Conservation (phyloP, 2,113 vertebrate genomes). For the Puntigrus tetrazona region DNA sequence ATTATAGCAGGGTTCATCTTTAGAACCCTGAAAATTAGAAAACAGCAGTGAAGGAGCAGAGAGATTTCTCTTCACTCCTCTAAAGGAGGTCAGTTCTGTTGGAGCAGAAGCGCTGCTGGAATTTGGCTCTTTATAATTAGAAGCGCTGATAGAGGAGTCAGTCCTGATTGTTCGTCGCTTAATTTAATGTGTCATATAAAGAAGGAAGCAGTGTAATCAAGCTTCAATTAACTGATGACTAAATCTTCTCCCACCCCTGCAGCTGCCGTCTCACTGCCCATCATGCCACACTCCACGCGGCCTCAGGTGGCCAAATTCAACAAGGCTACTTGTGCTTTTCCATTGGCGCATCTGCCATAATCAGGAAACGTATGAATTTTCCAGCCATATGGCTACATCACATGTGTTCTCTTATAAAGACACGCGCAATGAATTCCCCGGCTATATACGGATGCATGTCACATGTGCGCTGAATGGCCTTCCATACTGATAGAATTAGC, state of each 20-base stretch:
- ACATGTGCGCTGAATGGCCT: constrained; percentile 64
- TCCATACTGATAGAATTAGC: constrained; percentile 75
- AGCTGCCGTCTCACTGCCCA: constrained; percentile 56
- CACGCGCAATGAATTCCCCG: constrained; percentile 69
- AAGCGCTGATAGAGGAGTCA: constrained; percentile 46
- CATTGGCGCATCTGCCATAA: constrained; percentile 39
- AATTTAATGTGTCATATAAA: constrained; percentile 61
- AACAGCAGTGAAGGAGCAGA: neutral
- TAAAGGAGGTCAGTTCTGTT: constrained; percentile 71
- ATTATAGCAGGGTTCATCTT: neutral
- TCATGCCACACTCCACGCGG: neutral
- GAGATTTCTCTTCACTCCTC: constrained; percentile 1
- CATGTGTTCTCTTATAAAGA: constrained; percentile 68
- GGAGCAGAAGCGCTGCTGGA: constrained; percentile 68
- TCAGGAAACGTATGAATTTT: constrained; percentile 51
- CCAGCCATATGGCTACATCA: constrained; percentile 65
- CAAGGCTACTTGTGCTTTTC: constrained; percentile 37
- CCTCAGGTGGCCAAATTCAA: constrained; percentile 41
- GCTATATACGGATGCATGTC: constrained; percentile 69
- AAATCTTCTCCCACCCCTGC: constrained; percentile 67
- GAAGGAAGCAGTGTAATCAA: constrained; percentile 69
- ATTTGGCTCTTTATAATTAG: constrained; percentile 67
- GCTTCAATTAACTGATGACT: constrained; percentile 74
- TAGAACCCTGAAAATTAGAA: neutral
- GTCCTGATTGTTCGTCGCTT: constrained; percentile 64